Base-by-base conservation (phyloP, 30 jellyfish, hydroid and myxozoan species). In the Aurelia coerulea region DNA sequence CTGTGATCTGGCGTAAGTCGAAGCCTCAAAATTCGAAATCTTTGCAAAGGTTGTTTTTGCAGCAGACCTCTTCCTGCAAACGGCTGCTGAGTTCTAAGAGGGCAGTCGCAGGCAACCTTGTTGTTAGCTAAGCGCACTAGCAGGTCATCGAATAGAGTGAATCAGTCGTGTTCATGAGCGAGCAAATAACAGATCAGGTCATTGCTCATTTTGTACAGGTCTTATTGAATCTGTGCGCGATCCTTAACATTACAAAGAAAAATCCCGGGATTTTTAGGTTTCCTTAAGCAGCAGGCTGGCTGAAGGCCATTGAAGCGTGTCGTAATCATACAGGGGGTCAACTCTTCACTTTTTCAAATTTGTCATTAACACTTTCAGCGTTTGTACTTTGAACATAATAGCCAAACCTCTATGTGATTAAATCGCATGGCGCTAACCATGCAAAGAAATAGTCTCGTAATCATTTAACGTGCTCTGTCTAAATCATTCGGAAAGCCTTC, bases 91-190 rank as follows among this genome's bases (percentile, higher is more conserved):
- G 71, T 32, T 37, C 76, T 74, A 74, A 33, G 65, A 52, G 72
- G 85, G 52, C 35, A 74, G 85, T 74, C 85, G 85, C 85, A 74
- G 71, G 41, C 68, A 46, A 51, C 52, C 62, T 42, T 74, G 85
- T 74, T 74, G 70, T 13, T 49, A 74, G 68, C 72, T 50, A 56
- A 52, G 72, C 74, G 41, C 72, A 74, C 68, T 19, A 49, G 63
- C 85, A 74, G 85, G 85, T 74, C 85, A 53, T 29, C 37, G 31
- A 42, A 74, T 74, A 39, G 67, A 74, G 23, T 12, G n/a, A 51
- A 33, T 33, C 85, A 74, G 46, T 74, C 72, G 85, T 74, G 85
- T 13, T 74, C 85, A 74, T 56, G 37, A 12, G 63, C 72, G 68
- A 51, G 74, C 33, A 16, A 49, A 41, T 6, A 74, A 74, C 85